Conservation (phyloP, 2,888 invertebrate species). For the Polyploca ridens region DNA sequence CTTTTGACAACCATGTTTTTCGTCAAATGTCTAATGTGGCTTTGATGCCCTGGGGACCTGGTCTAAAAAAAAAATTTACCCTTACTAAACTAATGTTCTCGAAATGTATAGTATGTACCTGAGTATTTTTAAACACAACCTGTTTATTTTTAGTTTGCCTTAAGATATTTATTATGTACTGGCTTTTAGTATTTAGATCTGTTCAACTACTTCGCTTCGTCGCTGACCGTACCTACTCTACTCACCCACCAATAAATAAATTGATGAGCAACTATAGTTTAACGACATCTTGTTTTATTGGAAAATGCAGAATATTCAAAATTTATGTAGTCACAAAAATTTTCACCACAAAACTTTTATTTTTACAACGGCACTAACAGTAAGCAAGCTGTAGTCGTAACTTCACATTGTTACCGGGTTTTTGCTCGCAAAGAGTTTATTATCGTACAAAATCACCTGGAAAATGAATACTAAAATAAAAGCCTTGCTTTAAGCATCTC, state of each 20-base stretch:
- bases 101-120: no score
- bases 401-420: conserved; percentile 13
- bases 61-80: no score
- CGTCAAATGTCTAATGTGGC: no score
- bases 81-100: no score
- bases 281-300: neutral
- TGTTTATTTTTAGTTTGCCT: no score
- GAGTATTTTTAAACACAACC: no score
- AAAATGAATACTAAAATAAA: conserved; percentile 17
- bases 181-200: no score
- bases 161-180: no score
- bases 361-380: conserved; percentile 9
- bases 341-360: conserved; percentile 1
- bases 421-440: conserved; percentile 16
- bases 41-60: no score
- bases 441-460: conserved; percentile 19
- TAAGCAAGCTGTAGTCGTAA: conserved; percentile 10
- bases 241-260: neutral
- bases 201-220: no score
- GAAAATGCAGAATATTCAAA: neutral
- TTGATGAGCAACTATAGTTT: neutral
- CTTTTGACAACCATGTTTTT: no score
- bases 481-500: conserved; percentile 17
- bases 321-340: neutral
- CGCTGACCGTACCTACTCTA: no score